Evolutionary conservation across 2,113 vertebrate genomes (phyloP), one percentile per base, ranked within the genome.

Genomic region (Cathartes aura): DNA sequence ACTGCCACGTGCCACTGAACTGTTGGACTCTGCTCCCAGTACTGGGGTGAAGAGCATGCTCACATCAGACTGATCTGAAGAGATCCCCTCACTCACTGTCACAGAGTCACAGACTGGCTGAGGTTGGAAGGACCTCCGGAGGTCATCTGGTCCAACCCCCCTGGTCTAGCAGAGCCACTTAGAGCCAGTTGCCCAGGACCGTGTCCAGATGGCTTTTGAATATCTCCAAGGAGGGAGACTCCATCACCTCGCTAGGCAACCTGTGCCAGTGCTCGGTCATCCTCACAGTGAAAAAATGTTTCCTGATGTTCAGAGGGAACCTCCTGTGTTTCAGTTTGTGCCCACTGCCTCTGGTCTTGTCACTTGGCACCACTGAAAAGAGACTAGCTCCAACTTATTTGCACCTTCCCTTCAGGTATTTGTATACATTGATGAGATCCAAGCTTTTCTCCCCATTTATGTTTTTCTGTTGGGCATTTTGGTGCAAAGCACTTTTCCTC

Each of bases 391-490:
- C 5, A 8, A n/a, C 1, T 26, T 71, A 42, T 15, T 75, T 90
- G 2, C 26, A 53, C 2, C 4, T 7, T 66, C 29, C 24, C 2
- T 67, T 79, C 26, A 73, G 9, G 5, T 66, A 36, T 70, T 91
- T 50, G 10, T 24, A 45, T 7, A 42, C 3, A 5, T 30, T 40
- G 29, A 34, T n/a, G 21, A 73, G 15, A 62, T 24, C 13, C 9
- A 75, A 0, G 0, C 2, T 66, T 30, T 78, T 42, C 6, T 43
- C 15, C 4, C 7, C 9, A 30, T 72, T 55, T 63, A 5, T 55
- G 15, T 14, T 82, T 85, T 92, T 53, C 24, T 70, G 20, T 36
- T 43, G 18, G 7, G 0, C n/a, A 30, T 53, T 14, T 60, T 42
- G 3, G 52, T 15, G 8, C 20, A 64, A 81, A 96, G 59, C 13